These are phyloP conservation scores for Drosophila helvetica DNA, from an alignment of 2,888 invertebrate species.

Conservation along the genomic window DNA sequence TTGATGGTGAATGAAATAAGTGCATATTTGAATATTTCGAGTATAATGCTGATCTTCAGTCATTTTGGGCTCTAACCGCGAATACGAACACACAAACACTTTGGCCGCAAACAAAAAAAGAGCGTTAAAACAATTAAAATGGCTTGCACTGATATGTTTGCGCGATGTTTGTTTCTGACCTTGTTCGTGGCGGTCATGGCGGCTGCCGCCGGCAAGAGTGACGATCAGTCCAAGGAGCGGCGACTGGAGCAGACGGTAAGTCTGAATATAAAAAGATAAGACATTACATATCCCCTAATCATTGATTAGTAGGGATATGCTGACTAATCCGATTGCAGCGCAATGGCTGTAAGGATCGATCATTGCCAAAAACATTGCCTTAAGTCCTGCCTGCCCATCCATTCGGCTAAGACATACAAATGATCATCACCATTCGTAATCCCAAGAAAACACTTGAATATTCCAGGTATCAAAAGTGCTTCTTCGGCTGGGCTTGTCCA, in stretches of 20 bases:
- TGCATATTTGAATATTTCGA: conserved; percentile 16
- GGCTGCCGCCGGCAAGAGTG: conserved; percentile 29
- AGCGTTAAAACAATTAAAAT: conserved; percentile 16
- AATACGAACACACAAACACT: conserved; percentile 14
- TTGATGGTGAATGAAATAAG: conserved; percentile 30
- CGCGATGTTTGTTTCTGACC: conserved; percentile 41
- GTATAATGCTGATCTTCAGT: conserved; percentile 19
- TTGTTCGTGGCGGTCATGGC: conserved; percentile 30
- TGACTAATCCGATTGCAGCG: not conserved
- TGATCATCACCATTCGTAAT: conserved; percentile 58
- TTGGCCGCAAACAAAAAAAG: conserved; percentile 11
- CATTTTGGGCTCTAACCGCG: conserved; percentile 3
- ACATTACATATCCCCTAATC: no score
- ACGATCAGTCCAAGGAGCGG: conserved; percentile 26
- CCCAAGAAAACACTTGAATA: conserved; percentile 83
- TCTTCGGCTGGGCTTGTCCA: conserved; percentile 19
- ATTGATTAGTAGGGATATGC: no score
- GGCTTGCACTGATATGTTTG: conserved; percentile 34
- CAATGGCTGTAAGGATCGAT: not conserved
- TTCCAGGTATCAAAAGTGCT: conserved; percentile 80
- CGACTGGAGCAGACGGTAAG: conserved; percentile 25
- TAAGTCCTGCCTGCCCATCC: not conserved
- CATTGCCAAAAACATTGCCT: not conserved
- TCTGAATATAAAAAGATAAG: not conserved
- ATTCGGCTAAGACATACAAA: conserved; percentile 9